Conservation (phyloP, 2,113 vertebrate species). For the Forbesichthys agassizii region DNA sequence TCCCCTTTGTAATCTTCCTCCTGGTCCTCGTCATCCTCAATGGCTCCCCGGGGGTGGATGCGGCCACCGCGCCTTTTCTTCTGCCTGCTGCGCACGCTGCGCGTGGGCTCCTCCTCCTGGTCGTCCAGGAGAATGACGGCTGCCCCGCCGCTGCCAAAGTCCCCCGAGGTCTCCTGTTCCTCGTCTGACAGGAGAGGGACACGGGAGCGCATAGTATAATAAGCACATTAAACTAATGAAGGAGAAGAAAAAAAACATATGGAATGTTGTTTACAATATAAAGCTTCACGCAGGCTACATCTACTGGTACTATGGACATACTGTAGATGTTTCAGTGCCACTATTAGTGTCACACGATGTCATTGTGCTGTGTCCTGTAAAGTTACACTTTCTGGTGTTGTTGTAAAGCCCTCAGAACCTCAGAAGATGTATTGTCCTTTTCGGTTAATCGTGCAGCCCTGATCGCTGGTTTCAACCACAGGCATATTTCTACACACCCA, state of each 20-base stretch:
- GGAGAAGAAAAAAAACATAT: no score
- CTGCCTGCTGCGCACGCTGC: slow-evolving; percentile 75
- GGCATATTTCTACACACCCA: slow-evolving; percentile 15
- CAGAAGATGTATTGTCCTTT: no score
- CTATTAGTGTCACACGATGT: no score
- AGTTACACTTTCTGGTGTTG: no score
- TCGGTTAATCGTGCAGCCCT: no score
- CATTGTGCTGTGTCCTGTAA: no score
- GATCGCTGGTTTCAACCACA: no score
- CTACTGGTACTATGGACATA: no score
- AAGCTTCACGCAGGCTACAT: neutral
- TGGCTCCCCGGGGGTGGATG: slow-evolving; percentile 83
- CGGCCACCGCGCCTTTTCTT: slow-evolving; percentile 81
- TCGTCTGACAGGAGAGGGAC: slow-evolving; percentile 75
- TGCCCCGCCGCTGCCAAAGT: slow-evolving; percentile 91
- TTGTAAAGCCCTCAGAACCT: no score
- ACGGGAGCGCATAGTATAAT: slow-evolving; percentile 2
- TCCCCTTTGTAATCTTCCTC: slow-evolving; percentile 94
- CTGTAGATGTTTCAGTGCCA: no score
- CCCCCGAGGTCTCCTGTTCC: slow-evolving; percentile 93
- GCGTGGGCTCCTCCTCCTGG: slow-evolving; percentile 85
- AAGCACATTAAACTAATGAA: neutral
- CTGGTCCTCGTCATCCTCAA: slow-evolving; percentile 89
- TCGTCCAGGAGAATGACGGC: slow-evolving; percentile 88
- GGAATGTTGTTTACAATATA: neutral